Evolutionary conservation across 1,140 invertebrate genomes (phyloP).

Genomic region (Hypothenemus hampei): DNA sequence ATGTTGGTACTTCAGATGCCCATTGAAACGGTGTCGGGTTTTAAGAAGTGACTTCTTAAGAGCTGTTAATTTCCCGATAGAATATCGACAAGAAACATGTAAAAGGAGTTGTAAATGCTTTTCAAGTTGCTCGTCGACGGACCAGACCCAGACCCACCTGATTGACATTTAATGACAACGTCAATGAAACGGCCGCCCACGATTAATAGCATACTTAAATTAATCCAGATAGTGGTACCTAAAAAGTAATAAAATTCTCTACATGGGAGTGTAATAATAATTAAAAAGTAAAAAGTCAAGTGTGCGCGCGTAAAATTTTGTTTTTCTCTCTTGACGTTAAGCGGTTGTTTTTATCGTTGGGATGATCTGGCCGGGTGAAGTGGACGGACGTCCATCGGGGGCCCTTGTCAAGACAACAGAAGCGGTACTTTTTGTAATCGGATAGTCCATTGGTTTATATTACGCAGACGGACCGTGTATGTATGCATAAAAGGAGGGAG

Average conservation of each 20-base stretch:
- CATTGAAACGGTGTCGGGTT: constrained; percentile 15
- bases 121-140: constrained; percentile 11
- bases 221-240: no score
- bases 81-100: constrained; percentile 19
- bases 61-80: constrained; percentile 24
- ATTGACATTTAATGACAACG: constrained; percentile 1
- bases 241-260: no score
- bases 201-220: no score
- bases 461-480: not conserved
- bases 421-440: constrained; percentile 29
- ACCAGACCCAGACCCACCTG: constrained; percentile 22
- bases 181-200: no score
- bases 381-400: constrained; percentile 14
- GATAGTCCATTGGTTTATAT: constrained; percentile 21
- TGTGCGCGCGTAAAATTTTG: no score
- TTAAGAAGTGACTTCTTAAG: constrained; percentile 22
- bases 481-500: not conserved
- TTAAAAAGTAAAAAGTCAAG: no score
- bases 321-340: constrained; percentile 7
- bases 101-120: constrained; percentile 15
- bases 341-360: no score
- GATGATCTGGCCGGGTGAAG: no score
- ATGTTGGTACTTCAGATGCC: constrained; percentile 13
- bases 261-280: no score
- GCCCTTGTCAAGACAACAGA: constrained; percentile 11